Conservation (phyloP, 92 coral and sea anemone genomes). For the Actinostola sp. region DNA sequence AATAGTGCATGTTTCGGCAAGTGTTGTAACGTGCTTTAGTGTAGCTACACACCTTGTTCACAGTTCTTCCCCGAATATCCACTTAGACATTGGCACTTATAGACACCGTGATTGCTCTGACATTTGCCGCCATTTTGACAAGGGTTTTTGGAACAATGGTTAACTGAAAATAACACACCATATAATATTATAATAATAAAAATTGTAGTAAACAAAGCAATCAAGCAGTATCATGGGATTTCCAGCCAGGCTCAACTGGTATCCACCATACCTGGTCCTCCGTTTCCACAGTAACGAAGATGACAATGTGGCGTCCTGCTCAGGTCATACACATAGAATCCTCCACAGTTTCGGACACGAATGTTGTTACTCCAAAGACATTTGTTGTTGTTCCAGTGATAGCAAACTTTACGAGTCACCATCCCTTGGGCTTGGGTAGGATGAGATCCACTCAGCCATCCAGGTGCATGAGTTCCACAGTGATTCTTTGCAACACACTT, state of each 20-base stretch:
- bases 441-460: slow-evolving; percentile 20
- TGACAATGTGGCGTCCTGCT: background rate
- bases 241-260: no score
- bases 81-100: slow-evolving; percentile 7
- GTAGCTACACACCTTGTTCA: slow-evolving; percentile 1
- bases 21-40: no score
- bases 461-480: slow-evolving; percentile 33
- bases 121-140: slow-evolving; percentile 37
- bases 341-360: slow-evolving; percentile 21
- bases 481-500: background rate
- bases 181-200: no score
- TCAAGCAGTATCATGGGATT: no score
- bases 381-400: slow-evolving; percentile 6
- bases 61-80: slow-evolving; percentile 27
- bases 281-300: slow-evolving; percentile 28
- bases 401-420: slow-evolving; percentile 21
- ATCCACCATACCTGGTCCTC: background rate
- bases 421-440: slow-evolving; percentile 6
- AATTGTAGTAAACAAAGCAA: no score
- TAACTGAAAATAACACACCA: slow-evolving; percentile 4
- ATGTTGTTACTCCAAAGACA: slow-evolving; percentile 10
- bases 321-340: slow-evolving; percentile 16
- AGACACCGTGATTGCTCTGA: slow-evolving; percentile 5
- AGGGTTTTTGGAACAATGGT: slow-evolving; percentile 26
- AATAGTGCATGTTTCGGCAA: no score